Evolutionary conservation across 2,797 vertebrate genomes (phyloP), one percentile per base, ranked within the genome.

Genomic region (Tragopan temminckii): DNA sequence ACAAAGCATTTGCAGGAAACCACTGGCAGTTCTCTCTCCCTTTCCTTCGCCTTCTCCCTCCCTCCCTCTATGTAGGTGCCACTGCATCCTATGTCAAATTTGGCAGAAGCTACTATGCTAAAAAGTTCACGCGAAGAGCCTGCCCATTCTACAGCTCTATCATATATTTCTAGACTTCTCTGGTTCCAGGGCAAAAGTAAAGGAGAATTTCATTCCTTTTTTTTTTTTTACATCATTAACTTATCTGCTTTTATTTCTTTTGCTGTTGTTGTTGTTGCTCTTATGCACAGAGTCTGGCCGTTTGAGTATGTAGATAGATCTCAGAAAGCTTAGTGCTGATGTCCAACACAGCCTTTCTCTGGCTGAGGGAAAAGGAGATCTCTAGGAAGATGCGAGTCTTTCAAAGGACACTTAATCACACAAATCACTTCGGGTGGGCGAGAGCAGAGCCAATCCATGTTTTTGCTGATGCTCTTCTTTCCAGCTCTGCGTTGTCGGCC

Each of bases 371-470:
- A 94, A 78, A 81, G 80, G 85, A 93, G 88, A 74, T 66, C 45
- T 38, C 91, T 48, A 18, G 89, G 92, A 88, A 95, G 93, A 93
- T 74, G 58, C 58, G 79, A 95, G 94, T 90, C 94, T 95, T 93
- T 96, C 84, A 80, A 93, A 97, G 95, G 96, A 89, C 94, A 95
- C 94, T 96, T 96, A 91, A 93, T 89, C 93, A 79, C 93, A 93
- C 4, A 3, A 96, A 88, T 93, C 90, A 89, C 91, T 92, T 85
- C 67, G 27, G 59, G 53, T 33, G 82, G 69, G 74, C 43, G 85
- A 84, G 68, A 91, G 80, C 94, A 92, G 46, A 92, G 83, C 89
- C 88, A 86, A 89, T 31, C 63, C 93, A 77, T 59, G 87, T 63
- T 90, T 90, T 90, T 80, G 67, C 70, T 77, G 11, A 55, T 71